A percentile compares a stretch with the other conserved stretches of the same genome.
These are phyloP conservation scores for Grantiella picta DNA, from an alignment of 2,113 vertebrate species.

Conservation along the genomic window DNA sequence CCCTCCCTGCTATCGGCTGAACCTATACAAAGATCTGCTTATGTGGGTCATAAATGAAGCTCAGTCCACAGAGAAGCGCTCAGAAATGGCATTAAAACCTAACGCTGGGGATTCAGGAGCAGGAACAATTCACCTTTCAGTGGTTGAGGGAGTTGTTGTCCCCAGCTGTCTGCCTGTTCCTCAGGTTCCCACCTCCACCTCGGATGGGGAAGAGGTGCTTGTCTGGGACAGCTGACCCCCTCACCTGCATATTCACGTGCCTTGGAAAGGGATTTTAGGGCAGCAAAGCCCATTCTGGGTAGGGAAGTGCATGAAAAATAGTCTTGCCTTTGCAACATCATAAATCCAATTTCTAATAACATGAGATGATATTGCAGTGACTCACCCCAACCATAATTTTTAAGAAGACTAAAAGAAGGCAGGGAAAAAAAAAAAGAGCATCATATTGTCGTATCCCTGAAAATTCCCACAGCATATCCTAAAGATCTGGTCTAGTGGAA, in stretches of 20 bases:
- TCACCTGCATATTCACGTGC: background rate
- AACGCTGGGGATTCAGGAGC: slow-evolving; percentile 4
- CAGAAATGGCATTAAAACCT: slow-evolving; percentile 5
- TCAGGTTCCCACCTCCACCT: background rate
- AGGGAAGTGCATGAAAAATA: background rate
- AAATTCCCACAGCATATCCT: background rate
- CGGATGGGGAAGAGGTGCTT: background rate
- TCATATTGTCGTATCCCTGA: background rate
- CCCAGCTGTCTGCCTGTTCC: background rate
- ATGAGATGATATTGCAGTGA: background rate
- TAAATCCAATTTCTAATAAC: background rate
- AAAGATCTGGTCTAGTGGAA: background rate
- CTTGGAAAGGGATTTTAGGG: background rate
- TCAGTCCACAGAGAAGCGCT: background rate
- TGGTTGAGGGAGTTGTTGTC: background rate
- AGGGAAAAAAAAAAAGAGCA: background rate
- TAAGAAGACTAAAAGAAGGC: background rate
- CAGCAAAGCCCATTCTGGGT: background rate
- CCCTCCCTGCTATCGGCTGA: background rate
- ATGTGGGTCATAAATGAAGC: background rate
- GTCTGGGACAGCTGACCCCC: background rate
- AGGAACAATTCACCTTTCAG: slow-evolving; percentile 15
- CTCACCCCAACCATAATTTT: background rate
- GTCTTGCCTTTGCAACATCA: background rate
- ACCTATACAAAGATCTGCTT: background rate